phyloP scores from a whole-genome alignment of 2,797 vertebrate species.

The Phalloptychus januarius region DNA sequence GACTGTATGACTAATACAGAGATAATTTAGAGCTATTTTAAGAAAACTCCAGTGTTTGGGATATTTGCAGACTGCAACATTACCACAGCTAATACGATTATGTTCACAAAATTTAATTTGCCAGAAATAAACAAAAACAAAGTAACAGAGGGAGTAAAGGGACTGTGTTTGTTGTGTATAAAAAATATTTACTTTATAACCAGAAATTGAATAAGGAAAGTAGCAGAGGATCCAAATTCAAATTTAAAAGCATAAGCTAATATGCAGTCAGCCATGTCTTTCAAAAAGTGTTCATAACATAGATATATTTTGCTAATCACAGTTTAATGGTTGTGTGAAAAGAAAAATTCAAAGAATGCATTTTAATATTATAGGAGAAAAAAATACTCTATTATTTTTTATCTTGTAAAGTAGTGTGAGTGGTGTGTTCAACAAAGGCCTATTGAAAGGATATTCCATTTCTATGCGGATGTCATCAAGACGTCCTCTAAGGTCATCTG shows the following conservation, averaged over 20 bases:
- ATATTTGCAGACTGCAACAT: background rate
- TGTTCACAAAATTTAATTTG: background rate
- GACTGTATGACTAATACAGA: background rate
- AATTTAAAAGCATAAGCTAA: background rate
- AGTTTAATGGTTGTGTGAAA: background rate
- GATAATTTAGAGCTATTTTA: background rate
- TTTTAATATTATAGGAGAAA: background rate
- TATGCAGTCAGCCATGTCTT: background rate
- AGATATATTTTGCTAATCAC: background rate
- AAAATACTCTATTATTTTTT: background rate
- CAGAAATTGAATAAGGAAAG: background rate
- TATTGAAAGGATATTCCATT: constrained; percentile 94
- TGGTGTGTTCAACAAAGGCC: background rate
- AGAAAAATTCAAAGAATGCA: background rate
- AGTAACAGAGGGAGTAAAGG: background rate
- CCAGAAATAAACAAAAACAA: background rate
- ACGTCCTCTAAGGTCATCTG: constrained; percentile 86
- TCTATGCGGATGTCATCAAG: constrained; percentile 90
- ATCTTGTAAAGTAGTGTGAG: background rate
- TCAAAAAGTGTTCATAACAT: background rate
- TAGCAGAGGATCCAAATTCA: background rate
- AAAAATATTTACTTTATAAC: background rate
- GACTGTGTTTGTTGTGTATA: background rate
- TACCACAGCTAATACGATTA: background rate
- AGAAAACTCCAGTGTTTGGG: background rate